Conservation (phyloP, 2,113 vertebrate species). For the Irena cyanogastra region DNA sequence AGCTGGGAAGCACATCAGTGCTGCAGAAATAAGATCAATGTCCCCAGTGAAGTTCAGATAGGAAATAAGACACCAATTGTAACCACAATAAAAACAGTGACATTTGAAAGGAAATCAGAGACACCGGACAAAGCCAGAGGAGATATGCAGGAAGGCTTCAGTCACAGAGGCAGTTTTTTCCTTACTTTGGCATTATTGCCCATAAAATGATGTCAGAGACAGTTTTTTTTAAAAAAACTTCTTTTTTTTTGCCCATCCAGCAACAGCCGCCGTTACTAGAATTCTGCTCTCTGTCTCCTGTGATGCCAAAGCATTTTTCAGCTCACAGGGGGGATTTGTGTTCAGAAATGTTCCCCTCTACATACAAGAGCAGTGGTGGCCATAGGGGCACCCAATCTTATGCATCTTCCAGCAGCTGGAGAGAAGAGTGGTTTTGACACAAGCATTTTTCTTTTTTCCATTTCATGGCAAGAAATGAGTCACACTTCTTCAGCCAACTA, state of each 20-base stretch:
- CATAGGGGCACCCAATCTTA: background rate
- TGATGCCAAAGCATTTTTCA: background rate
- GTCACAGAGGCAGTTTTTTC: background rate
- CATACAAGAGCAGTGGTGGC: background rate
- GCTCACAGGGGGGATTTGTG: background rate
- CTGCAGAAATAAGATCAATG: fast-evolving
- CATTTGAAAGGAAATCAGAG: background rate
- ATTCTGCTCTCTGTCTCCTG: background rate
- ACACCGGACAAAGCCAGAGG: background rate
- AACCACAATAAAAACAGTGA: background rate
- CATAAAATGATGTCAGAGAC: background rate
- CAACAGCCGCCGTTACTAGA: background rate
- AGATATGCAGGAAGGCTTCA: background rate
- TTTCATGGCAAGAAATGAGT: background rate
- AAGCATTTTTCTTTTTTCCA: background rate
- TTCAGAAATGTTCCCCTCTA: background rate
- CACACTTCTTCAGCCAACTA: background rate
- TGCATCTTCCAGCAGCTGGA: background rate
- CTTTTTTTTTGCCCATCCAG: background rate
- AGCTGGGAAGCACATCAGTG: background rate
- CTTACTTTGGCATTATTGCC: background rate
- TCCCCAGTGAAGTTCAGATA: background rate
- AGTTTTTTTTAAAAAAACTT: fast-evolving
- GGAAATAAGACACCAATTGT: background rate
- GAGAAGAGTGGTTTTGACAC: background rate